phyloP scores from a whole-genome alignment of 2,113 vertebrate species.

The Marmota monax region DNA sequence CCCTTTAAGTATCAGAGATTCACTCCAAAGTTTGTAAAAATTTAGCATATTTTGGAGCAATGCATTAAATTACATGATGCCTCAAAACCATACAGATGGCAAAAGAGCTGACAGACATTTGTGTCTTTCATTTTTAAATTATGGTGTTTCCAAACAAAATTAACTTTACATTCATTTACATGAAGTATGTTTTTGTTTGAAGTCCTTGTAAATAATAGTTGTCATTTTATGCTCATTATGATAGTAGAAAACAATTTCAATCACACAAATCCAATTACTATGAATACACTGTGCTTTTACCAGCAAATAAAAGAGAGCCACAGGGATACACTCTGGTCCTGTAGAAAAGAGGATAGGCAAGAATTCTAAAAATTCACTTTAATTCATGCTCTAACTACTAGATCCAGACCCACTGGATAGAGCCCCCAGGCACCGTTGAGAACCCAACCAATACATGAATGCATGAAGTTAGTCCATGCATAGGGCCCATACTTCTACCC shows the following conservation, averaged over 20 bases:
- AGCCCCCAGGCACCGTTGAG: neutral
- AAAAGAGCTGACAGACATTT: constrained; percentile 33
- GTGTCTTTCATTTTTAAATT: constrained; percentile 28
- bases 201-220: constrained; percentile 66
- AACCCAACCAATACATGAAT: neutral
- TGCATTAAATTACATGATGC: neutral
- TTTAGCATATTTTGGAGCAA: neutral
- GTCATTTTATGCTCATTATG: constrained; percentile 45
- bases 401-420: neutral
- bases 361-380: neutral
- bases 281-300: constrained; percentile 1
- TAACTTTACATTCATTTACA: constrained; percentile 61
- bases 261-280: constrained; percentile 63
- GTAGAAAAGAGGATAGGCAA: neutral
- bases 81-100: constrained; percentile 11
- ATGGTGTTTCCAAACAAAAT: constrained; percentile 37
- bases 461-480: neutral
- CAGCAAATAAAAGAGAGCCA: constrained; percentile 23
- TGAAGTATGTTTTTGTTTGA: constrained; percentile 51
- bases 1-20: neutral
- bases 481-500: neutral
- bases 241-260: constrained; percentile 57
- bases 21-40: neutral
- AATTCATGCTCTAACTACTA: neutral
- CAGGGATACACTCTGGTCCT: neutral